Evolutionary conservation across 2,113 vertebrate species (phyloP), one percentile per base, ranked within the genome.

Genomic region (Syrmaticus mikado): DNA sequence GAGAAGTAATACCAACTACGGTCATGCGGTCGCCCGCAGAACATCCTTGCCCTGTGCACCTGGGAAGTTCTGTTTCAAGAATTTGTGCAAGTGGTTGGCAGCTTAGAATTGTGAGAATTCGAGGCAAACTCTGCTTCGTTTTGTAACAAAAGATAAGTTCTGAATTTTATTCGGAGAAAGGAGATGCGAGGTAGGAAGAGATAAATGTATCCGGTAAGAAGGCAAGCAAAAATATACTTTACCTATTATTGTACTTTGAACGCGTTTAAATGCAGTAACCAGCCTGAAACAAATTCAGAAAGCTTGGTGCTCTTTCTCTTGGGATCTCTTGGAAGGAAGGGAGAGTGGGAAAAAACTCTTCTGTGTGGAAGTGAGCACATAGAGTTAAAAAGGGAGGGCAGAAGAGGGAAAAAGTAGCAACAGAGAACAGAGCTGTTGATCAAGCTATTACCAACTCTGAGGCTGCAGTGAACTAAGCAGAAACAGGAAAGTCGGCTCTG

Each of bases 321-420:
- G 52, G 21, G 6, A 2, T 45, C 67, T 95, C 83, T 77, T 16
- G 58, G 11, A 58, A 58, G 55, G 32, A 58, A 20, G 30, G 18
- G 55, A 16, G 30, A 18, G 27, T 13, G 7, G 20, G 2, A 9
- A 45, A 36, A 64, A 46, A 45, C 48, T 20, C 46, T 38, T 82
- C 46, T 87, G 28, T 70, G 60, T 85, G 5, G 30, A 85, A 91
- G 14, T 80, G 55, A 65, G 22, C 68, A 92, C 83, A 14, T 28
- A 12, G 76, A 93, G 36, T 93, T 93, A 79, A 92, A 90, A 89
- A 67, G 48, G 75, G 20, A 61, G 58, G 43, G 45, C 57, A 82
- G 61, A 57, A n/a, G 13, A 79, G 68, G 46, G 55, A 73, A 78
- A 93, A 88, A 82, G 16, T 53, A 3, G 48, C 15, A 85, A 53